phyloP scores from a whole-genome alignment of 1,140 invertebrate genomes.

The Forficula auricularia region DNA sequence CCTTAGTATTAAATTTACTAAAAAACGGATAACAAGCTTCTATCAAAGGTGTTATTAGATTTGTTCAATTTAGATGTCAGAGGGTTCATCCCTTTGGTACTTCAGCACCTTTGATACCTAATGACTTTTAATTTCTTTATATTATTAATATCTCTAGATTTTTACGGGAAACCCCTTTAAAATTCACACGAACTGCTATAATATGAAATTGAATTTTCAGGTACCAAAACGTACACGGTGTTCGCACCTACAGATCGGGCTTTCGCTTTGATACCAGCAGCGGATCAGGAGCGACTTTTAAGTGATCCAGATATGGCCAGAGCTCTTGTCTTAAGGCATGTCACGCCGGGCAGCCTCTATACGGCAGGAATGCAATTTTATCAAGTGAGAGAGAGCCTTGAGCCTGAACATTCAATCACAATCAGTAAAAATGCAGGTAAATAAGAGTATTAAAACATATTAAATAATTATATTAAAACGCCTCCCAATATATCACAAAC shows the following conservation, averaged over 20 bases:
- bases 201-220: too few relatives aligned
- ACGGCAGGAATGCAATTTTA: constrained; percentile 71
- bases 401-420: constrained; percentile 34
- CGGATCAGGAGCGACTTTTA: constrained; percentile 36
- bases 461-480: constrained; percentile 5
- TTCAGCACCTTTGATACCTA: too few relatives aligned
- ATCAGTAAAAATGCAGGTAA: constrained; percentile 60
- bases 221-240: constrained; percentile 63
- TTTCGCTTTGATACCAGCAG: constrained; percentile 43
- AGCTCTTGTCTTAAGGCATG: constrained; percentile 57
- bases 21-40: too few relatives aligned
- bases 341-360: constrained; percentile 57
- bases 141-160: constrained; percentile 4
- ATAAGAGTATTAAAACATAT: constrained; percentile 12
- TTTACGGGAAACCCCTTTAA: too few relatives aligned
- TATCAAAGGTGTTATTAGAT: too few relatives aligned
- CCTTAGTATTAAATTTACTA: too few relatives aligned
- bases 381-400: constrained; percentile 58
- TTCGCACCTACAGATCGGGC: constrained; percentile 70
- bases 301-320: constrained; percentile 44
- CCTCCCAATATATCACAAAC: too few relatives aligned
- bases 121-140: neutral
- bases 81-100: too few relatives aligned
- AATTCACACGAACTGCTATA: too few relatives aligned
- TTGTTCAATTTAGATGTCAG: too few relatives aligned